Base-by-base conservation (phyloP, 2,888 invertebrate species). In the Stenichneumon culpator region DNA sequence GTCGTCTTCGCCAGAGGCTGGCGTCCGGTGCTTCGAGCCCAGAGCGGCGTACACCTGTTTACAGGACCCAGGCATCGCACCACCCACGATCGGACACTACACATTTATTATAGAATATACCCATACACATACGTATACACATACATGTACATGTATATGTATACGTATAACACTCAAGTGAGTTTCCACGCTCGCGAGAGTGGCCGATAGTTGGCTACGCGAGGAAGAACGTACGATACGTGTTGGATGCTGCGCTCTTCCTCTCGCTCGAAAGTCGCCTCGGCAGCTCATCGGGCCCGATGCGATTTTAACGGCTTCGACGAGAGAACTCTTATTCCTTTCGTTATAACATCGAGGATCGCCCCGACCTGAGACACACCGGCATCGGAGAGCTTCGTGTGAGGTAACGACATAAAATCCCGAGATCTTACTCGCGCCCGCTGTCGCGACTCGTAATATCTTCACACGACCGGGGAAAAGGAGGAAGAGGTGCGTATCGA, bases 371-470 rank as follows among this genome's bases (percentile, higher is more conserved):
- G 84, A 79, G 84, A 84, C 81, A 85, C 82, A 80, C 73, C 78
- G 82, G 85, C 82, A 83, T 72, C 79, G 70, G 70, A 36, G 69
- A 91, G 89, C 92, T 89, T 92, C 92, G 92, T 93, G 92, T 93
- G 92, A 92, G 92, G 92, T 92, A 91, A 91, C 90, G 90, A 90
- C 90, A 91, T 91, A 92, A 91, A 92, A 90, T 91, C 89, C 88
- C 90, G 86, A 90, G 91, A 90, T 92, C 91, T 92, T 91, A 92
- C 91, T 92, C 91, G 92, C 89, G 89, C 87, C 79, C 88, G 73
- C 47, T 65, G 65, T 63, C 77, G 68, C 73, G 81, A 67, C 85
- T 77, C 72, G 85, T 85, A 85, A 85, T 85, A 82, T 85, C 72
- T 70, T 70, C 69, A 57, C 79, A 47, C 79, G 57, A 50, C 70